Base-by-base conservation (phyloP, 2,888 invertebrate genomes). In the Melieria crassipennis region DNA sequence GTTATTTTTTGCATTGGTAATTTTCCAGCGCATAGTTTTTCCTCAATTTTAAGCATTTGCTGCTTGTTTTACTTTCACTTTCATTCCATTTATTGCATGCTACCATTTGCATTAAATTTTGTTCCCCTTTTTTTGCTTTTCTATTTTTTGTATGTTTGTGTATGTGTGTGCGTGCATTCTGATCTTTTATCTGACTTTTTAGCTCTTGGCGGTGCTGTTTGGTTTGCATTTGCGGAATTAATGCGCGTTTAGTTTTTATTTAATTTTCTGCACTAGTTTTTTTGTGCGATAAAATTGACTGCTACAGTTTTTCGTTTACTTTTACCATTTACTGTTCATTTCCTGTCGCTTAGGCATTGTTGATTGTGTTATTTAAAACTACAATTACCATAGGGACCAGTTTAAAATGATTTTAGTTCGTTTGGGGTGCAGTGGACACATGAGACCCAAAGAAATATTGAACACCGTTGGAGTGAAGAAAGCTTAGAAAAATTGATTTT, bases 21-120 rank as follows among this genome's bases (percentile, higher is more conserved):
- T 10, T 30, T 30, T 30, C 30, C 30, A 30, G 30, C 30, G 30
- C 30, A 30, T 30, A 13, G 7, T 55, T 55, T 10, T 10, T 10
- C 55, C 55, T 55, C 13, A 55, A 55, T 13, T 55, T 55, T n/a
- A n/a, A 55, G 13, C 55, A 55, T 55, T 55, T n/a, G n/a, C 9
- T 55, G 55, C 55, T 55, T 13, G n/a, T 61, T 69, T 68, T 13
- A 63, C 68, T 70, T 72, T 70, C 68, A 72, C 70, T 72, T 72
- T 72, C 65, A 55, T 48, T 64, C 58, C 13, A 66, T 72, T 74
- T 30, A 30, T 30, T 30, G 30, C 30, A 30, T 30, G 30, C 3
- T 30, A 3, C 30, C 30, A 30, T 30, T 30, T 30, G 30, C 30
- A 0, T 30, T 30, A 30, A 30, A 69, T 66, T 66, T 63, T 70